These are phyloP conservation scores for Merops nubicus DNA, from an alignment of 2,113 vertebrate genomes.

Conservation along the genomic window DNA sequence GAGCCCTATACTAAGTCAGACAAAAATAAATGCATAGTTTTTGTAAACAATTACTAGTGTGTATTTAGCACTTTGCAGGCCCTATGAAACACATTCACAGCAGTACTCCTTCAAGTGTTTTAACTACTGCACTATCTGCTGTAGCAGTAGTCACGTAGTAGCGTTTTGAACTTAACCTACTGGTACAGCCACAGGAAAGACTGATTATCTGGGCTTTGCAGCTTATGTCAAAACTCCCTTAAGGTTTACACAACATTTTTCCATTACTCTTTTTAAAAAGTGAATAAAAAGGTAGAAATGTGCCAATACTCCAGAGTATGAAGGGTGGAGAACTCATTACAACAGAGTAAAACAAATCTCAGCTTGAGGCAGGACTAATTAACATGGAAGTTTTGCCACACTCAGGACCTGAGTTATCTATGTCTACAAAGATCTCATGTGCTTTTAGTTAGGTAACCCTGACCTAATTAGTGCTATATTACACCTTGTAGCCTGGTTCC, in stretches of 20 bases:
- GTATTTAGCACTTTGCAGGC: background rate
- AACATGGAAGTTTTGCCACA: rapidly evolving
- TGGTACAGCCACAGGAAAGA: background rate
- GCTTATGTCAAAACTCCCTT: background rate
- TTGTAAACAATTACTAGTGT: background rate
- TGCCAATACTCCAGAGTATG: background rate
- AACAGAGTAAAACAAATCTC: background rate
- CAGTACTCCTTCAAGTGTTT: background rate
- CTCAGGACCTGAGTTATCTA: background rate
- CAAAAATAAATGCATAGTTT: background rate
- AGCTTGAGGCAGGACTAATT: background rate
- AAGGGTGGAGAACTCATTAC: background rate
- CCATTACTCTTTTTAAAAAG: background rate
- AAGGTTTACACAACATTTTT: background rate
- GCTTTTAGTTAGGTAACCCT: background rate
- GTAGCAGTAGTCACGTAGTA: background rate
- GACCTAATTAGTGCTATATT: background rate
- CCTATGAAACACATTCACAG: background rate
- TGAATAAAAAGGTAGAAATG: background rate
- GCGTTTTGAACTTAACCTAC: background rate
- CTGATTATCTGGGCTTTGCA: background rate
- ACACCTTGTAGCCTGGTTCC: background rate
- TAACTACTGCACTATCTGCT: background rate
- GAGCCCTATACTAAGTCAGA: background rate
- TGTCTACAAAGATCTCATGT: background rate